Base-by-base conservation (phyloP, 2,113 vertebrate genomes). In the Rattus rattus region DNA sequence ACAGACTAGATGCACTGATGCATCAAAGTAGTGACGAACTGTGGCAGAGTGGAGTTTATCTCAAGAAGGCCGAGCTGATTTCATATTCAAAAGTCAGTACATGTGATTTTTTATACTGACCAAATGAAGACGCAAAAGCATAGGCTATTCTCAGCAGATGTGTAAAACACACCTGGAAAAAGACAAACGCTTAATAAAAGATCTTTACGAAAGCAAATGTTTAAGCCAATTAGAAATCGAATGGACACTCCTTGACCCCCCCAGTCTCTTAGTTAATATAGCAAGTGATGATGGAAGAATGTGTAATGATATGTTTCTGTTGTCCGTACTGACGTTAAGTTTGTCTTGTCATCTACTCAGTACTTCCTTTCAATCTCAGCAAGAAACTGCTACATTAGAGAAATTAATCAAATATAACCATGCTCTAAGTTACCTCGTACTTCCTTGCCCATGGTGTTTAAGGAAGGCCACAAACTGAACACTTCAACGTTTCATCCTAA, bases 401-500 rank as follows among this genome's bases (percentile, higher is more conserved):
- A 26, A 92, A 85, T 13, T 36, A 88, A 86, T 7, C 30, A 86
- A 47, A 81, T 33, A 76, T 43, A 52, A 69, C 47, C 91, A 70
- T 69, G 19, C 26, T 76, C 5, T 73, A 72, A 49, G 61, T 63
- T 72, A 65, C 4, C 33, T 19, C 12, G 7, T 63, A 96, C 36
- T 94, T 94, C 63, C 43, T 84, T 63, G 69, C 9, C 30, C 22
- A 43, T 83, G 70, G 24, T 70, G 95, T 93, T 83, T 92, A 92
- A 9, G 52, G n/a, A 39, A 81, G 70, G 81, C 91, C 54, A 94
- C 85, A 94, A 95, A 47, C 28, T 17, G 52, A 94, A 47, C 88
- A 88, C 92, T 97, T 94, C 79, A 59, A 96, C 87, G 95, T 69
- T 47, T 30, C 36, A 72, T 87, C 94, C 73, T 72, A 95, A 47